Base-by-base conservation (phyloP, 2,113 vertebrate species). In the Corvus cornix region DNA sequence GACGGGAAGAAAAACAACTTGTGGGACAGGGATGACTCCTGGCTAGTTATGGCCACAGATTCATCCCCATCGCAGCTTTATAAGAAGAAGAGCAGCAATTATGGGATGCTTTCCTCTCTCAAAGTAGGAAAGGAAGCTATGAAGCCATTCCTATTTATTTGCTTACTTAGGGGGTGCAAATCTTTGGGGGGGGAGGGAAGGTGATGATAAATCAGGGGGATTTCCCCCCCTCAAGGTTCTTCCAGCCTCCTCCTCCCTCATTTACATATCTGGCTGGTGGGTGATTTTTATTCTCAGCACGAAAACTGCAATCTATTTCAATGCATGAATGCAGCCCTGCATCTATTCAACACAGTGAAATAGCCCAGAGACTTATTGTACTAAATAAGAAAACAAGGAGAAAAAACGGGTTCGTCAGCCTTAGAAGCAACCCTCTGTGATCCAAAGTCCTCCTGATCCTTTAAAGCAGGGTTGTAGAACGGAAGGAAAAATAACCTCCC, bases 271-370 rank as follows among this genome's bases (percentile, higher is more conserved):
- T 93, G 82, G 85, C 92, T 95, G 22, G 80, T 90, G 41, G 84
- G 96, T 91, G 90, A 95, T 97, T 94, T 96, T 96, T 93, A 96
- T 97, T 95, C 95, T 90, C 95, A 92, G 93, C 98, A 97, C 97
- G 93, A 94, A 97, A 97, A 96, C 96, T 93, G 97, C 97, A 96
- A 97, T 84, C 95, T 92, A 96, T 98, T 96, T 93, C 96, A 92
- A 93, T 95, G 97, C 95, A 96, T 95, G 94, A 97, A 96, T 96
- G 95, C 95, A 96, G 91, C 91, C 95, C 94, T 91, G 96, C 96
- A 93, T 95, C 93, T 68, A 89, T 90, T 96, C 77, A 64, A 80
- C 69, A 87, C 91, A 67, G 81, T 81, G 74, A 93, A 94, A 95
- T 55, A 93, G 94, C 93, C 80, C 30, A 70, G 86, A 89, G 87